Evolutionary conservation across 2,888 invertebrate genomes (phyloP).

Genomic region (Anarsia innoxiella): DNA sequence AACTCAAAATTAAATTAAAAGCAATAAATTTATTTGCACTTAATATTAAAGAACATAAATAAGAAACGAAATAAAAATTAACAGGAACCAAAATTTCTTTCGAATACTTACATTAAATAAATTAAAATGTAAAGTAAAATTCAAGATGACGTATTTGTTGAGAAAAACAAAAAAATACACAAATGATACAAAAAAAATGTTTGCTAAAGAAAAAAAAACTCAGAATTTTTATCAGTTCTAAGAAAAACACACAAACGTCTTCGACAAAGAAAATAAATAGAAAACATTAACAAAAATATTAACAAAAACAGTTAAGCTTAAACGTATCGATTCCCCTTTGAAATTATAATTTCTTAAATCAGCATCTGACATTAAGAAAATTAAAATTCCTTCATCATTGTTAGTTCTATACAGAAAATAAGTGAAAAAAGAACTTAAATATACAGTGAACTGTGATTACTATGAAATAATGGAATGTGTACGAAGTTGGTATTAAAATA

Average conservation of each 20-base stretch:
- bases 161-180: conserved; percentile 38
- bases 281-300: conserved; percentile 65
- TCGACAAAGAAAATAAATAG: conserved; percentile 45
- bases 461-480: conserved; percentile 38
- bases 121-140: conserved; percentile 28
- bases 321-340: conserved; percentile 73
- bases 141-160: conserved; percentile 29
- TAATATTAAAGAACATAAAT: conserved; percentile 60
- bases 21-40: conserved; percentile 72
- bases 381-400: too few species aligned
- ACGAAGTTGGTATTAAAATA: conserved; percentile 25
- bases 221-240: conserved; percentile 7
- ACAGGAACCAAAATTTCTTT: conserved; percentile 59
- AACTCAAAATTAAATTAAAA: conserved; percentile 49
- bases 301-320: conserved; percentile 65
- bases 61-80: conserved; percentile 74
- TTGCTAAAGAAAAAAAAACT: conserved; percentile 7
- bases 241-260: conserved; percentile 47
- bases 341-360: conserved; percentile 12
- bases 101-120: conserved; percentile 38
- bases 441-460: conserved; percentile 19
- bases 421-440: conserved; percentile 10
- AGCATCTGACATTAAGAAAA: conserved; percentile 5
- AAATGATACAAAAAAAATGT: conserved; percentile 36
- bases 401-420: conserved; percentile 11